Percentiles rank a stretch among this genome's conserved stretches.
Conservation (phyloP, 1,140 invertebrate species). For the Wasmannia auropunctata region DNA sequence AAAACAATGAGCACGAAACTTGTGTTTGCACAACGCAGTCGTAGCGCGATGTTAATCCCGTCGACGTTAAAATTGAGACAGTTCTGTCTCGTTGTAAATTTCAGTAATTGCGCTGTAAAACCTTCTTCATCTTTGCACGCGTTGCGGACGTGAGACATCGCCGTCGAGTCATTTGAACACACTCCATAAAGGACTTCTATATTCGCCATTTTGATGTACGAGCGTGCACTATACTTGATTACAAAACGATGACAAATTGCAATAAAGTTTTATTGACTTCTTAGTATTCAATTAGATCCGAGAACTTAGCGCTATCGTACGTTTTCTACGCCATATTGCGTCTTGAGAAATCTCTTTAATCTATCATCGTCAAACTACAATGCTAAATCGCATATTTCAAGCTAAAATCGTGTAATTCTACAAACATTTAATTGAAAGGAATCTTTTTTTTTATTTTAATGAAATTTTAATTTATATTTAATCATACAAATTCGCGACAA, state of each 20-base stretch:
- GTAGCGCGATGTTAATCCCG: conserved; percentile 48
- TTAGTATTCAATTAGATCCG: background rate
- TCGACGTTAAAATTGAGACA: conserved; percentile 46
- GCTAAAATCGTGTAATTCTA: background rate
- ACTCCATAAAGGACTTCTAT: conserved; percentile 49
- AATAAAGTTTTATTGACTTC: conserved; percentile 53
- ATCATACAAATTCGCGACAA: background rate
- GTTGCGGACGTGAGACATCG: background rate
- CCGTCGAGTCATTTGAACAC: conserved; percentile 43
- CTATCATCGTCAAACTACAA: background rate
- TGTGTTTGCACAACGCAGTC: conserved; percentile 43
- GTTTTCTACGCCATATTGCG: background rate
- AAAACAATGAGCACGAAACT: conserved; percentile 47
- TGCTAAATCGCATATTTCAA: background rate
- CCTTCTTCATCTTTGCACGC: conserved; percentile 33
- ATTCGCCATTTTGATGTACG: conserved; percentile 35
- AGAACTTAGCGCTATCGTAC: background rate
- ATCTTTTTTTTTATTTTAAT: background rate
- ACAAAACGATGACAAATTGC: conserved; percentile 30
- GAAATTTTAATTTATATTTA: background rate
- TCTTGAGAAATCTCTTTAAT: background rate
- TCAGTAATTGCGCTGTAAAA: conserved; percentile 67
- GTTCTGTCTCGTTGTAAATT: conserved; percentile 64
- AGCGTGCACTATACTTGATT: background rate
- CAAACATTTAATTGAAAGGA: too few relatives aligned